Evolutionary conservation across 2,888 invertebrate species (phyloP), one percentile per base, ranked within the genome.

Genomic region (Epistrophe grossulariae): DNA sequence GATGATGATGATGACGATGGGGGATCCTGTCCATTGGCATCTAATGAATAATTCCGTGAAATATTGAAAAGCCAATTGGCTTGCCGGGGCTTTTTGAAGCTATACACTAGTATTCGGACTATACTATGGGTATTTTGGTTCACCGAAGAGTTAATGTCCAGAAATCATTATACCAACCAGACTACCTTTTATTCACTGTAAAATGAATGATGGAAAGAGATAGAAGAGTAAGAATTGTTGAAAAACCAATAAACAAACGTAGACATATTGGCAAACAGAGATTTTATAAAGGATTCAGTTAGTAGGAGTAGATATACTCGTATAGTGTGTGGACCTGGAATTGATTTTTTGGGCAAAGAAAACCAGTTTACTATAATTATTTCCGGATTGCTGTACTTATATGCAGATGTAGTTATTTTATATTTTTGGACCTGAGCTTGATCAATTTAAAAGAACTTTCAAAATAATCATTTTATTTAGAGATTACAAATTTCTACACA

Each of bases 41-140:
- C 78, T 79, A 80, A 88, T 88, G 78, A 85, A 76, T 88, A 88
- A 88, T 84, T 88, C 76, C 62, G 80, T 85, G 73, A 83, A 88
- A 88, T 85, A 88, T 85, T 88, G 85, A 88, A 85, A 74, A 79
- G 85, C 74, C 82, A 88, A 88, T 83, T 88, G 88, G 77, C 64
- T 84, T 62, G 74, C 55, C 48, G 60, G 74, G 52, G 50, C 68
- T 88, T 78, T n/a, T 52, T 59, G 28, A 35, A 72, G 40, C 81
- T 52, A n/a, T n/a, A 48, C 15, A 38, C 59, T 52, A 57, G 52
- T 60, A 62, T 28, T 62, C 17, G 50, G 60, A 68, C 72, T 70
- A 9, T 74, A 68, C 72, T 70, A 9, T 74, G 55, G 48, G 57
- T 28, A 73, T 77, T 80, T 73, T 40, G 73, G 35, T 79, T 40